Evolutionary conservation across 2,888 invertebrate species (phyloP).

Genomic region (Drosophila subsilvestris): DNA sequence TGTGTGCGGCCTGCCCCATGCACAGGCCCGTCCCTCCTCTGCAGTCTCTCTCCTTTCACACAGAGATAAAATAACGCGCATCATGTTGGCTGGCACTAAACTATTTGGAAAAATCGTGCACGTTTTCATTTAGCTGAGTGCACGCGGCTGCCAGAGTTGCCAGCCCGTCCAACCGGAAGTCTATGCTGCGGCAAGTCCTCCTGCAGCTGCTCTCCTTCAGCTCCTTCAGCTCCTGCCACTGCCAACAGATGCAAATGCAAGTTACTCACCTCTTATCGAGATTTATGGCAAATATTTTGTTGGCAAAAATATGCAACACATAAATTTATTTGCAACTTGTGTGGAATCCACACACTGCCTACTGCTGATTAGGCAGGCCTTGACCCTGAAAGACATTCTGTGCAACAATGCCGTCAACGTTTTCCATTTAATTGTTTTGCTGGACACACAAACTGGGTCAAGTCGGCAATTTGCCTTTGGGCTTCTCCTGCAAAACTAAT

Average conservation of each 20-base stretch:
- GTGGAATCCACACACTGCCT: neutral
- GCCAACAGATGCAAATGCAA: constrained; percentile 52
- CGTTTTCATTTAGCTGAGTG: constrained; percentile 79
- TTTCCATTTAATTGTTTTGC: constrained; percentile 47
- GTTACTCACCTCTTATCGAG: constrained; percentile 41
- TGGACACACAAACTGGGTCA: constrained; percentile 24
- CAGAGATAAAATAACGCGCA: constrained; percentile 58
- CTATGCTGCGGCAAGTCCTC: constrained; percentile 3
- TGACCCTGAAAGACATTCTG: constrained; percentile 24
- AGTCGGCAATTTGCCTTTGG: constrained; percentile 42
- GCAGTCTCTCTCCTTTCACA: neutral
- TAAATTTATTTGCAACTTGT: constrained; percentile 39
- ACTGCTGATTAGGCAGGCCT: constrained; percentile 22
- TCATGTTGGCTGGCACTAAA: constrained; percentile 65
- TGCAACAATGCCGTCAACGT: constrained; percentile 39
- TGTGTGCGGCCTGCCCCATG: constrained; percentile 7
- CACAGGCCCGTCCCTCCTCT: constrained; percentile 5
- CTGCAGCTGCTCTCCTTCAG: neutral
- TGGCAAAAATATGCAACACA: constrained; percentile 39
- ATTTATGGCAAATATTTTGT: constrained; percentile 60
- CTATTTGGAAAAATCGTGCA: constrained; percentile 72
- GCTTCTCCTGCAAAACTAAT: constrained; percentile 46
- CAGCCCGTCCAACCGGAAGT: constrained; percentile 21
- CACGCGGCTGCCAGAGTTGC: constrained; percentile 58
- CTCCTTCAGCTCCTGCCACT: constrained; percentile 1